phyloP scores from a whole-genome alignment of 1,140 invertebrate species.

The Metaphire vulgaris region DNA sequence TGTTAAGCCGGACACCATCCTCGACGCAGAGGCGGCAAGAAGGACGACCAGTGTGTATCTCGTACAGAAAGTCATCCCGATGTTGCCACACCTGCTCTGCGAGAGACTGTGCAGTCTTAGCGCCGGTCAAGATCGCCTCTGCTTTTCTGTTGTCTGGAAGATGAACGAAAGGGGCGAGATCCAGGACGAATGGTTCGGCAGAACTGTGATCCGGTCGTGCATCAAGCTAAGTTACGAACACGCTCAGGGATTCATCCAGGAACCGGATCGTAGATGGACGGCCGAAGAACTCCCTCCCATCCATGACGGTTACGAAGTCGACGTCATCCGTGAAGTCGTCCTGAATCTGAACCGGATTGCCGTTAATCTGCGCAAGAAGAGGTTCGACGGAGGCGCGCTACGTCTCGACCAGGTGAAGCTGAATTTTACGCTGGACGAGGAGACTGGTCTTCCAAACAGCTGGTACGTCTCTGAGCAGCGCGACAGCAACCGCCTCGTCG shows the following conservation, averaged over 20 bases:
- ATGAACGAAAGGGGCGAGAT: slow-evolving; percentile 62
- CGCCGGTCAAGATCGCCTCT: slow-evolving; percentile 52
- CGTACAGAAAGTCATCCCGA: slow-evolving; percentile 37
- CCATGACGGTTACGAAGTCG: slow-evolving; percentile 55
- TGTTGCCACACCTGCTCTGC: slow-evolving; percentile 55
- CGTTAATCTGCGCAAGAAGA: slow-evolving; percentile 60
- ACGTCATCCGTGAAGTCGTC: slow-evolving; percentile 61
- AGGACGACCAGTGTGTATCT: slow-evolving; percentile 53
- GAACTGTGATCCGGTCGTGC: slow-evolving; percentile 78
- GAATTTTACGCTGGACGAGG: slow-evolving; percentile 63
- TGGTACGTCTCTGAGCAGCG: slow-evolving; percentile 53
- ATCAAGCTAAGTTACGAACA: slow-evolving; percentile 80
- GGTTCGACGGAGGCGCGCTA: slow-evolving; percentile 25
- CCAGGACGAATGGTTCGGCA: slow-evolving; percentile 66
- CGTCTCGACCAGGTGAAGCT: slow-evolving; percentile 65
- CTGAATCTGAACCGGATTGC: slow-evolving; percentile 67
- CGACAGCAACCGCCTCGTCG: slow-evolving; percentile 57
- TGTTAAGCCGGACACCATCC: slow-evolving; percentile 46
- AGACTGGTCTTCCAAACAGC: slow-evolving; percentile 54
- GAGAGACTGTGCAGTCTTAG: slow-evolving; percentile 55
- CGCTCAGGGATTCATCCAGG: slow-evolving; percentile 73
- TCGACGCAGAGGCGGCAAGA: slow-evolving; percentile 49
- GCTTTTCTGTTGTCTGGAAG: slow-evolving; percentile 54
- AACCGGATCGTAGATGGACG: slow-evolving; percentile 56
- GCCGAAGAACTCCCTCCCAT: slow-evolving; percentile 63